These are phyloP conservation scores for Allobates femoralis DNA, from an alignment of 2,797 vertebrate genomes.

Conservation along the genomic window DNA sequence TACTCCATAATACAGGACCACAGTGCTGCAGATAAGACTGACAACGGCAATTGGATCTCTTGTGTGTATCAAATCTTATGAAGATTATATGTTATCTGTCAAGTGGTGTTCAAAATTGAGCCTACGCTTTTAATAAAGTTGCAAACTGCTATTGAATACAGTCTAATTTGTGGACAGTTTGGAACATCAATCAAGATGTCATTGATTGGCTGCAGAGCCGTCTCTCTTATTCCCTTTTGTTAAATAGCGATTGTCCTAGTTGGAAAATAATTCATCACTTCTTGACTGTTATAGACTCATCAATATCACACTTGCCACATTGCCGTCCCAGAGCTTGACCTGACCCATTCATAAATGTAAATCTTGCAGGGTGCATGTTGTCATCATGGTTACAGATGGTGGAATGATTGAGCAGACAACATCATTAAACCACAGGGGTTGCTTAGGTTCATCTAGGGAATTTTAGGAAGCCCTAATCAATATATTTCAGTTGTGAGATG, in stretches of 20 bases:
- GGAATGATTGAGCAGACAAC: background rate
- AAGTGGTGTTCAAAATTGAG: background rate
- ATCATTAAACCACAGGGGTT: background rate
- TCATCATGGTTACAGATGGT: background rate
- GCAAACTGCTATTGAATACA: background rate
- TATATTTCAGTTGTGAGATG: background rate
- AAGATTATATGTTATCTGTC: background rate
- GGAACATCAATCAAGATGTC: slow-evolving; percentile 25
- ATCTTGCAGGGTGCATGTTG: background rate
- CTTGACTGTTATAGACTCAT: slow-evolving; percentile 30
- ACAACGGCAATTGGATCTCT: background rate
- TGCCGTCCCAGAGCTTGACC: background rate
- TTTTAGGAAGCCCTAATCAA: background rate
- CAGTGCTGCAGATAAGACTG: background rate
- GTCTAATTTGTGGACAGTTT: background rate
- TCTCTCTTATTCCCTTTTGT: slow-evolving; percentile 1
- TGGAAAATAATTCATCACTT: slow-evolving; percentile 37
- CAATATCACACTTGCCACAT: slow-evolving; percentile 32
- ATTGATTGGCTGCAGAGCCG: background rate
- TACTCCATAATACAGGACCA: background rate
- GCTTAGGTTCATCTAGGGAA: background rate
- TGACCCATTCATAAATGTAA: slow-evolving; percentile 9
- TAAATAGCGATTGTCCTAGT: background rate
- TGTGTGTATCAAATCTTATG: background rate
- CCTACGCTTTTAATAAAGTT: background rate